Percentiles rank a stretch among this genome's conserved stretches.
Evolutionary conservation across 2,113 vertebrate species (phyloP).

Genomic region (Coptodon bakossiorum): DNA sequence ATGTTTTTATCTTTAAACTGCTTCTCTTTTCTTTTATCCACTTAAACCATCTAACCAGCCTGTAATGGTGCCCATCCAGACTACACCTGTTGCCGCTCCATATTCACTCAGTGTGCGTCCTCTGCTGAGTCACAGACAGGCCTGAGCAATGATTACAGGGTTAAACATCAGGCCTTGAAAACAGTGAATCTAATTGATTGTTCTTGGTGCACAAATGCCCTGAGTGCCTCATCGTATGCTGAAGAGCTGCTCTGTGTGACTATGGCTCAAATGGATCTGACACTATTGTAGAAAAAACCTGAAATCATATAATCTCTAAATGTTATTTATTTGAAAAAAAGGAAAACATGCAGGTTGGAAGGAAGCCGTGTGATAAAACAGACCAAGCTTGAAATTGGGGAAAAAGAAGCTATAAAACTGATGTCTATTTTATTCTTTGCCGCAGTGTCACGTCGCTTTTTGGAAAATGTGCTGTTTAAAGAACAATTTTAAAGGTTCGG

Average conservation of each 20-base stretch:
- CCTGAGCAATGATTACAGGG: background rate
- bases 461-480: background rate
- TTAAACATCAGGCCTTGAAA: background rate
- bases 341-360: background rate
- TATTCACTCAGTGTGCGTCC: background rate
- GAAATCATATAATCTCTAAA: background rate
- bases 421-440: background rate
- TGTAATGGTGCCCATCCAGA: background rate
- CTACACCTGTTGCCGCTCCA: slow-evolving; percentile 9
- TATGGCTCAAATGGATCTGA: background rate
- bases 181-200: background rate
- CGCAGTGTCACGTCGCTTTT: background rate
- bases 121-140: slow-evolving; percentile 28
- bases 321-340: background rate
- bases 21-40: background rate
- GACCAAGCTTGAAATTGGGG: slow-evolving; percentile 46
- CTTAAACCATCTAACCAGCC: background rate
- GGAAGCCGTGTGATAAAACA: background rate
- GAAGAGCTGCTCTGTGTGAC: background rate
- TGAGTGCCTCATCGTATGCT: background rate
- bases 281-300: background rate
- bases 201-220: background rate
- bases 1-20: background rate
- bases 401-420: background rate
- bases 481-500: background rate